phyloP scores from a whole-genome alignment of 2,797 vertebrate genomes.

The Sebastiscus albofasciatus region DNA sequence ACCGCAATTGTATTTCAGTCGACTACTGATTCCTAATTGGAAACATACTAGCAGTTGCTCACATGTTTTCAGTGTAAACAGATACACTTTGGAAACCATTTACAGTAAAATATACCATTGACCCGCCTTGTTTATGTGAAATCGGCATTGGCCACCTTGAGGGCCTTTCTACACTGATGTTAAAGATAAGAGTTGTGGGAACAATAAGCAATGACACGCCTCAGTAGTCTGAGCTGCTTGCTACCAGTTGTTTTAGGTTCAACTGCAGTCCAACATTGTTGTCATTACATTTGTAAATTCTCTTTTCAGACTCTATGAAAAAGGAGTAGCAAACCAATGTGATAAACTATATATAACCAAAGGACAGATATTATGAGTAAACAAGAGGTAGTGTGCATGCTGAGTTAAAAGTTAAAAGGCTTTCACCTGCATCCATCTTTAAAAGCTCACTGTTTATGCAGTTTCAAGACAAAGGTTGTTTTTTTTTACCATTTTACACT shows the following conservation, averaged over 20 bases:
- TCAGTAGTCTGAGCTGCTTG: not conserved
- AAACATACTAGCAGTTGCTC: not conserved
- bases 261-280: not conserved
- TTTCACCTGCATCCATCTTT: not conserved
- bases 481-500: not conserved
- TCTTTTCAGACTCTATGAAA: not conserved
- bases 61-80: conserved; percentile 7
- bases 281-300: not conserved
- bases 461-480: not conserved
- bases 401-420: not conserved
- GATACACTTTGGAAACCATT: not conserved
- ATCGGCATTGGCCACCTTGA: not conserved
- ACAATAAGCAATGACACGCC: not conserved
- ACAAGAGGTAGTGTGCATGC: not conserved
- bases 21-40: not conserved
- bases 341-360: not conserved
- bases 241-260: not conserved
- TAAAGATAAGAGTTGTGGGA: conserved; percentile 15
- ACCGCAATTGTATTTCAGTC: not conserved
- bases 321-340: not conserved
- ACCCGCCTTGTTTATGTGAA: not conserved
- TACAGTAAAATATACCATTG: not conserved
- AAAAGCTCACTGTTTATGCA: not conserved
- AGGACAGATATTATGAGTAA: not conserved
- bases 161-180: not conserved